These are phyloP conservation scores for Zosterops japonicus DNA, from an alignment of 2,113 vertebrate species.

Conservation along the genomic window DNA sequence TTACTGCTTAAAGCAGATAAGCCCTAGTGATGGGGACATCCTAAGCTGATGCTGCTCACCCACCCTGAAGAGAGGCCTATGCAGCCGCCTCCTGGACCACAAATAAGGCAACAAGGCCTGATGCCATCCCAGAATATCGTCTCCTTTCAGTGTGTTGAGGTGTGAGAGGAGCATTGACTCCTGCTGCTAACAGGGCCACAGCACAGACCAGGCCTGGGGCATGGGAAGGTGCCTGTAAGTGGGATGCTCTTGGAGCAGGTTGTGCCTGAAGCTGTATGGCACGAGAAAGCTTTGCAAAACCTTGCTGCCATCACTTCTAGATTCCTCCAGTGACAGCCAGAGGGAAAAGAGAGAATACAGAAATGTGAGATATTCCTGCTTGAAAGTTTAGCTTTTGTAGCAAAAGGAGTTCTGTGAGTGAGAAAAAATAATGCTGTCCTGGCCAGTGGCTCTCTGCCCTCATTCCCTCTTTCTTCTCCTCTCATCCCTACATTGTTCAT, in stretches of 20 bases:
- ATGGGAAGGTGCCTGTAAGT: not conserved
- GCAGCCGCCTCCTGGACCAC: not conserved
- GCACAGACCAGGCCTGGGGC: not conserved
- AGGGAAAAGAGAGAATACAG: not conserved
- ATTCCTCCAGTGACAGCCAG: not conserved
- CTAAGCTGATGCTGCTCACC: slow-evolving; percentile 37
- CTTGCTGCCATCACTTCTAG: not conserved
- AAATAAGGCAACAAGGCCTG: not conserved
- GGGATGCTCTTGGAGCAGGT: not conserved
- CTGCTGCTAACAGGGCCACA: not conserved
- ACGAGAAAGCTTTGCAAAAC: not conserved
- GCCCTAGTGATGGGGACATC: slow-evolving; percentile 41
- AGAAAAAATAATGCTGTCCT: not conserved
- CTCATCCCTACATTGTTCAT: not conserved
- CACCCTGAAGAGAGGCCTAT: slow-evolving; percentile 47
- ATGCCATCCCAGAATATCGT: not conserved
- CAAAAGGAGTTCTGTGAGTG: not conserved
- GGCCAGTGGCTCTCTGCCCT: not conserved
- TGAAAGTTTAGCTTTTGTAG: not conserved
- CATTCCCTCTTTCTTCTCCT: not conserved
- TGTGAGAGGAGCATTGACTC: not conserved
- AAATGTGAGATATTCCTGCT: not conserved
- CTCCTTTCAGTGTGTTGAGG: not conserved
- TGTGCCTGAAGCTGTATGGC: not conserved
- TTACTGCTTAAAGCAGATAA: slow-evolving; percentile 69